Conservation (phyloP, 2,888 invertebrate species). For the Lapara coniferarum region DNA sequence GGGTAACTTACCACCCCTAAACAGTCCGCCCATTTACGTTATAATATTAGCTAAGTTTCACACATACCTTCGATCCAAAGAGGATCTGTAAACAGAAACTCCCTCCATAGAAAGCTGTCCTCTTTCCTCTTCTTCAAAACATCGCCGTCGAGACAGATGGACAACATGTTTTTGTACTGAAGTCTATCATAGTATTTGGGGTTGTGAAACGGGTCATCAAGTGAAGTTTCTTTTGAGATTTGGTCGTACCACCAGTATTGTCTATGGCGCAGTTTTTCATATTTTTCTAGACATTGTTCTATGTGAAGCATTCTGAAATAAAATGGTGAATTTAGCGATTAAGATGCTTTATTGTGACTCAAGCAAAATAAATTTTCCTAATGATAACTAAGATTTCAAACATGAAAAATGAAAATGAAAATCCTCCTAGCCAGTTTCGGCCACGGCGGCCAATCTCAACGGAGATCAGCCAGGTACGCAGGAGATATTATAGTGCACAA, state of each 20-base stretch:
- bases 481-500: no score
- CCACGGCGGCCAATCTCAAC: no score
- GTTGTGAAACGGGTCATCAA: conserved; percentile 34
- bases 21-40: no score
- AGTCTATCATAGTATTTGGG: conserved; percentile 53
- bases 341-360: no score
- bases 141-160: conserved; percentile 73
- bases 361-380: no score
- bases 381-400: no score
- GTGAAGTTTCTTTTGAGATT: neutral
- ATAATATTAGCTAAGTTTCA: no score
- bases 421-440: no score
- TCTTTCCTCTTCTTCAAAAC: conserved; percentile 60
- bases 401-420: no score
- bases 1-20: no score
- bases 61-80: conserved; percentile 65
- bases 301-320: conserved; percentile 70
- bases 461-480: no score
- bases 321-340: conserved; percentile 23
- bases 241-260: conserved; percentile 64
- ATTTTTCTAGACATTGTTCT: conserved; percentile 60
- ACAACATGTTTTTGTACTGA: conserved; percentile 62
- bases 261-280: conserved; percentile 67
- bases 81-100: conserved; percentile 71
- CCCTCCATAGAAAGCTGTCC: conserved; percentile 70